Evolutionary conservation across 1,140 invertebrate genomes (phyloP), one percentile per base, ranked within the genome.

Genomic region (Nautilus pompilius): DNA sequence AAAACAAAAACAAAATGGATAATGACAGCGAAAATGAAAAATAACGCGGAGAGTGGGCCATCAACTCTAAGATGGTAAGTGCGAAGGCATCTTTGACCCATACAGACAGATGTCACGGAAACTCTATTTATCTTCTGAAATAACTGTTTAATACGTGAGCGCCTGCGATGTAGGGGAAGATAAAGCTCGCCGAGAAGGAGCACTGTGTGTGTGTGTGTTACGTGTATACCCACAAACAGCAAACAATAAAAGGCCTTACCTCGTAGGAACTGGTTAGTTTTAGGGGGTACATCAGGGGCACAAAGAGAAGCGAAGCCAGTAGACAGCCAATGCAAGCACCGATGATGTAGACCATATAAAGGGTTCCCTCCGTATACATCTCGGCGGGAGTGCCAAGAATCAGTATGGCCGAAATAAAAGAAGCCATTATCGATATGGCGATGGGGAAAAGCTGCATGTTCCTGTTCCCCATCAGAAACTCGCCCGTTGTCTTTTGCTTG

Each of bases 351-450:
- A 69, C 54, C 55, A 64, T 64, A 29, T 74, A 74, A 55, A 70
- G 62, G 2, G 67, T 65, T 2, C 76, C 76, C 22, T 59, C 68
- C 6, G 54, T 46, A 61, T 78, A 78, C 51, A 75, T 70, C 60
- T 78, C 76, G 8, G 62, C 61, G 0, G 75, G 69, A n/a, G 66
- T 69, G 5, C 94, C 94, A 24, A 96, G 81, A 8, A 96, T 81
- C 0, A 93, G 93, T 15, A 96, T 89, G 13, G 93, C 92, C 1
- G 93, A 95, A 90, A 96, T 95, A 73, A 96, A 96, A 29, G 91
- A 93, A 80, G 77, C 70, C 26, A 78, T 60, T 55, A 77, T 45
- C 29, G 74, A 77, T 46, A 79, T 59, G 0, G 76, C 61, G 15
- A 75, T 71, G 2, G 76, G 76, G 1, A 93, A 4, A n/a, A 92